Conservation (phyloP, 2,888 invertebrate genomes). For the Dioctria rufipes region DNA sequence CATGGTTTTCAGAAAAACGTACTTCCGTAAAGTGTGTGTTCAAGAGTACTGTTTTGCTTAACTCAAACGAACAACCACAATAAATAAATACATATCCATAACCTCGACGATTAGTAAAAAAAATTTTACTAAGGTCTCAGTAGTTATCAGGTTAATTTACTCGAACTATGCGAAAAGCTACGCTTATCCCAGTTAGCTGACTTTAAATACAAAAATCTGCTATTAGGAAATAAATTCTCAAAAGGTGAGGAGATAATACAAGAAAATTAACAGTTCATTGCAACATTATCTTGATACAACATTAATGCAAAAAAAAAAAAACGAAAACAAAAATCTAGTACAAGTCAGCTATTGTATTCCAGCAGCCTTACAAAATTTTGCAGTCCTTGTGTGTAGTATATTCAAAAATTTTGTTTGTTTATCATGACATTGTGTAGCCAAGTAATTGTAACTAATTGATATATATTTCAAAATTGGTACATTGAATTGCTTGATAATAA, state of each 20-base stretch:
- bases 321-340: neutral
- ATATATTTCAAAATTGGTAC: too few relatives aligned
- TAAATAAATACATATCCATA: neutral
- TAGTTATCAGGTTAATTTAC: neutral
- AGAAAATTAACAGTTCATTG: neutral
- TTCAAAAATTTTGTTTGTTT: neutral
- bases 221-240: neutral
- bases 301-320: neutral
- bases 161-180: neutral
- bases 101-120: constrained; percentile 17
- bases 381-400: constrained; percentile 30
- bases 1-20: too few relatives aligned
- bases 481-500: too few relatives aligned
- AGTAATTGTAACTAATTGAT: too few relatives aligned
- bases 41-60: too few relatives aligned
- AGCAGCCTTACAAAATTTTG: constrained; percentile 30
- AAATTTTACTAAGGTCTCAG: neutral
- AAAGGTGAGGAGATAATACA: neutral
- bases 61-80: constrained; percentile 37
- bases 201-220: neutral
- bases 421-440: too few relatives aligned
- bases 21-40: too few relatives aligned
- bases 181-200: constrained; percentile 43
- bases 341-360: constrained; percentile 3
- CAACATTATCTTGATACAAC: neutral